Conservation (phyloP, 2,113 vertebrate species). For the Peromyscus polionotus region DNA sequence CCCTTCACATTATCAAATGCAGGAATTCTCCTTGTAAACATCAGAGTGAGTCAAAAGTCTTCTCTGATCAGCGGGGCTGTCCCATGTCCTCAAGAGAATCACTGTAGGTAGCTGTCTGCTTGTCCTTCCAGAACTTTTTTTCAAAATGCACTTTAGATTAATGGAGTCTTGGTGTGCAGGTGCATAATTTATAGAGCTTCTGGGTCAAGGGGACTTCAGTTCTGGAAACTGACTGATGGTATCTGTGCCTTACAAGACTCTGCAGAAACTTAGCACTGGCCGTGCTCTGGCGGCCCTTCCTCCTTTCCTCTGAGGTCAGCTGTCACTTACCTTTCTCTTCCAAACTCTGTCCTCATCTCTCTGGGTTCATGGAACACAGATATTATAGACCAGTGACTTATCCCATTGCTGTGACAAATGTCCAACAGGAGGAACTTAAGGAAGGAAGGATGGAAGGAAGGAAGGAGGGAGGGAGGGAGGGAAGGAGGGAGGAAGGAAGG, state of each 20-base stretch:
- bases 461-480: not conserved
- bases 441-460: not conserved
- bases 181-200: slow-evolving; percentile 22
- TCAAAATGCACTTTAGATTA: slow-evolving; percentile 52
- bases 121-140: slow-evolving; percentile 38
- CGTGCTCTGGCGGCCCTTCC: not conserved
- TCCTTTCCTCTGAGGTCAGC: not conserved
- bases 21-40: not conserved
- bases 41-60: slow-evolving; percentile 6
- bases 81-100: not conserved
- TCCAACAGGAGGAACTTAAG: not conserved
- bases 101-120: not conserved
- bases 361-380: not conserved
- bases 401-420: not conserved
- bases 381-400: not conserved
- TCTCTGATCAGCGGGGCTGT: not conserved
- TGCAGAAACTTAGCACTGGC: not conserved
- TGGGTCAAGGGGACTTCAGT: not conserved
- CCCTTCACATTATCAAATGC: not conserved
- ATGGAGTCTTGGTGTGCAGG: not conserved
- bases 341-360: not conserved
- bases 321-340: not conserved
- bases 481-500: not conserved
- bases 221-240: not conserved
- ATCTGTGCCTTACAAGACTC: not conserved